Evolutionary conservation across 2,113 vertebrate genomes (phyloP).

Genomic region (Symphodus melops): DNA sequence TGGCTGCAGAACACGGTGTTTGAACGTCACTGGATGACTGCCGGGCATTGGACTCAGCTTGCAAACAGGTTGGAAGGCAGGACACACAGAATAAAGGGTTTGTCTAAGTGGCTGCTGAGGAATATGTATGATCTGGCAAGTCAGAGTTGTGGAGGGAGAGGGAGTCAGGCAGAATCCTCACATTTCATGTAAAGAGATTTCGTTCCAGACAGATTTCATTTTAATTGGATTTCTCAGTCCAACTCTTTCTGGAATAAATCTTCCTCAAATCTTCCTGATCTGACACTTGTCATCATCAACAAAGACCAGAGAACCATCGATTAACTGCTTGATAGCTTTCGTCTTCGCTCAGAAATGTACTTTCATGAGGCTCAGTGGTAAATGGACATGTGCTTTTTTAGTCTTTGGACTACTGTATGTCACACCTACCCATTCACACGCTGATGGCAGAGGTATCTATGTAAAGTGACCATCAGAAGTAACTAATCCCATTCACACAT

Average conservation of each 20-base stretch:
- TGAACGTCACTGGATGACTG: slow-evolving; percentile 29
- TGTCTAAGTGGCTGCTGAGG: slow-evolving; percentile 45
- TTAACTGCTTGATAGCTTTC: slow-evolving; percentile 36
- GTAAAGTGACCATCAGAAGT: too few species aligned
- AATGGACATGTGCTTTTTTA: too few species aligned
- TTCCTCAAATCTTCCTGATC: slow-evolving; percentile 62
- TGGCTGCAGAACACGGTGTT: slow-evolving; percentile 17
- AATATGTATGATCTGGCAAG: slow-evolving; percentile 52
- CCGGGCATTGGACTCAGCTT: slow-evolving; percentile 10
- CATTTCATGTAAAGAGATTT: slow-evolving; percentile 58
- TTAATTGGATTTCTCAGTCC: slow-evolving; percentile 71
- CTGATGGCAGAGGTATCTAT: too few species aligned
- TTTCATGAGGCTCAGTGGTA: slow-evolving; percentile 2
- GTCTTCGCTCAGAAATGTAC: background rate
- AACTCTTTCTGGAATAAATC: slow-evolving; percentile 65
- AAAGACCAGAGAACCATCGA: slow-evolving; percentile 59
- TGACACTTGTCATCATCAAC: slow-evolving; percentile 60
- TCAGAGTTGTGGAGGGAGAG: slow-evolving; percentile 29
- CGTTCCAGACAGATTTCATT: slow-evolving; percentile 58
- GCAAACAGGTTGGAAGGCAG: slow-evolving; percentile 30
- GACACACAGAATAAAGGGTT: slow-evolving; percentile 54
- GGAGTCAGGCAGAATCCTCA: slow-evolving; percentile 28
- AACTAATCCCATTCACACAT: too few species aligned
- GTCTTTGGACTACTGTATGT: too few species aligned
- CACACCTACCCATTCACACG: too few species aligned